phyloP scores from a whole-genome alignment of 1,140 invertebrate species.

The Penaeus japonicus region DNA sequence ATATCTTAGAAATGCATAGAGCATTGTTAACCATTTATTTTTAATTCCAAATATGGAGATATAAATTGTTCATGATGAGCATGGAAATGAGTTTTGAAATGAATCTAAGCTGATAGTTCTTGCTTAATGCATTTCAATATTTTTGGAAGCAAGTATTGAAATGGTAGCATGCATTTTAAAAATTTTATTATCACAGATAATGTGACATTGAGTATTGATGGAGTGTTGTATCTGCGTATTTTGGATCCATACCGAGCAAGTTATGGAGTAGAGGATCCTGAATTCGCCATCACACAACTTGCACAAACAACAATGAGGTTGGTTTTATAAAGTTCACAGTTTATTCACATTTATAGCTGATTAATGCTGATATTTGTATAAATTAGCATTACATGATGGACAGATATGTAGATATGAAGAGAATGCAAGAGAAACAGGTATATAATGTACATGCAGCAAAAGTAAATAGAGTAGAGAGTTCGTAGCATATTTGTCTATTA shows the following conservation, averaged over 20 bases:
- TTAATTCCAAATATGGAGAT: too few relatives aligned
- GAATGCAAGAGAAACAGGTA: neutral
- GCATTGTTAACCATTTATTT: too few relatives aligned
- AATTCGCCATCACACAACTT: constrained; percentile 98
- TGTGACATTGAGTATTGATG: constrained; percentile 96
- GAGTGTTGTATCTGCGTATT: constrained; percentile 94
- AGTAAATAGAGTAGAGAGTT: too few relatives aligned
- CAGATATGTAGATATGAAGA: too few relatives aligned
- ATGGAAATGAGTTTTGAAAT: too few relatives aligned
- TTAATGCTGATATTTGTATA: neutral
- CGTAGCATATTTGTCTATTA: too few relatives aligned
- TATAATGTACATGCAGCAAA: too few relatives aligned
- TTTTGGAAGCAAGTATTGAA: neutral
- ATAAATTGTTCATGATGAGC: too few relatives aligned
- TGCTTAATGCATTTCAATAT: too few relatives aligned
- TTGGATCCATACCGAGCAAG: constrained; percentile 94
- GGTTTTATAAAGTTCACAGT: neutral
- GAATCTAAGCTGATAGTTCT: too few relatives aligned
- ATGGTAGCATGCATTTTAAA: neutral
- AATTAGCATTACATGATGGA: too few relatives aligned
- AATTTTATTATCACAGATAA: constrained; percentile 76
- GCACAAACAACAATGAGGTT: constrained; percentile 98
- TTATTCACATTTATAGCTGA: neutral
- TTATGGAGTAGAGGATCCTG: constrained; percentile 99
- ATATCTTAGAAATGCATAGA: neutral